Percentiles rank a stretch among this genome's conserved stretches.
phyloP scores from a whole-genome alignment of 1,140 invertebrate genomes.

The Ceratosolen fusciceps region DNA sequence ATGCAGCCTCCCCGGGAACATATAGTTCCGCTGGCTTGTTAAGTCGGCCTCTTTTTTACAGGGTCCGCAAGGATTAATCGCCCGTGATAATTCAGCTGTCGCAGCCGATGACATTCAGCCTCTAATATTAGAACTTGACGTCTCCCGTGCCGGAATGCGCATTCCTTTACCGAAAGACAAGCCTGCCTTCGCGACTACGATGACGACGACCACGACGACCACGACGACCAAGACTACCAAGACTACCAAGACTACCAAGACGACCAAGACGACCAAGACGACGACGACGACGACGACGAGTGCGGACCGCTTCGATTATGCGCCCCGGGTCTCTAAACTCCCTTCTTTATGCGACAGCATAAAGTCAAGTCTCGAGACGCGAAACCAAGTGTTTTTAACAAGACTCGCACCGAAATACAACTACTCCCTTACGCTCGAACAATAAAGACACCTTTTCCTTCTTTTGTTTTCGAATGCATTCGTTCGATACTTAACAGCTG shows the following conservation, averaged over 20 bases:
- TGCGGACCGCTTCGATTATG: slow-evolving; percentile 5
- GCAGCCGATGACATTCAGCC: slow-evolving; percentile 39
- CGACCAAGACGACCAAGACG: too few relatives aligned
- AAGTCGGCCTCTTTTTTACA: neutral
- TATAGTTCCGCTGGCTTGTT: neutral
- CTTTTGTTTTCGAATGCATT: neutral
- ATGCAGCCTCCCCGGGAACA: neutral
- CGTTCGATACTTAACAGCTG: neutral
- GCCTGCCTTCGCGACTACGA: neutral
- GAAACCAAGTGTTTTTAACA: slow-evolving; percentile 18
- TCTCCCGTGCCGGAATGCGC: slow-evolving; percentile 33
- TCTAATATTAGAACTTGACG: slow-evolving; percentile 44
- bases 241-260: too few relatives aligned
- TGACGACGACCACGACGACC: too few relatives aligned
- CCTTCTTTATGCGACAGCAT: slow-evolving; percentile 33
- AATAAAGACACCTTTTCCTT: neutral
- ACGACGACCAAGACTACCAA: too few relatives aligned
- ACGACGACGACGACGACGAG: neutral
- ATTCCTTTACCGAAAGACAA: slow-evolving; percentile 19
- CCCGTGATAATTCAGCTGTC: slow-evolving; percentile 46
- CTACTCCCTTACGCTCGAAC: neutral
- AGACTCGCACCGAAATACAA: neutral
- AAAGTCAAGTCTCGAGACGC: slow-evolving; percentile 14
- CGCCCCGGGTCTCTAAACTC: slow-evolving; percentile 23
- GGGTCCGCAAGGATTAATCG: slow-evolving; percentile 41